Percentiles rank a stretch among this genome's conserved stretches.
These are phyloP conservation scores for Eurois occulta DNA, from an alignment of 2,888 invertebrate genomes.

Conservation along the genomic window DNA sequence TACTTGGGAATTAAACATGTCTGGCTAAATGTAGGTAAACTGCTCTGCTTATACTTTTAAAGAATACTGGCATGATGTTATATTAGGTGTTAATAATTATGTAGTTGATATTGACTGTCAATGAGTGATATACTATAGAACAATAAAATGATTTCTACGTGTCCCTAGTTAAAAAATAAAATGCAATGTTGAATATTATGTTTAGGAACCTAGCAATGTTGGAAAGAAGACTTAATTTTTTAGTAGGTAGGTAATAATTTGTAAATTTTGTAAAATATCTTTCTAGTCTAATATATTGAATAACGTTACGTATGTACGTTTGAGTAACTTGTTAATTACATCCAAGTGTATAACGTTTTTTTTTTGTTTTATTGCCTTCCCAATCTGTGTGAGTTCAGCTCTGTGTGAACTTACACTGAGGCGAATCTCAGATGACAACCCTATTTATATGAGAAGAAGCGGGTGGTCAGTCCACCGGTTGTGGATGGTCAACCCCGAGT, in stretches of 20 bases:
- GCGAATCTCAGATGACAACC: neutral
- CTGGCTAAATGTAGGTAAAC: neutral
- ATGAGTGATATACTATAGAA: neutral
- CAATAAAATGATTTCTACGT: neutral
- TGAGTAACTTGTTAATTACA: slow-evolving; percentile 25
- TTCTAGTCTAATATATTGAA: slow-evolving; percentile 56
- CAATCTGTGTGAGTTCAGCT: neutral
- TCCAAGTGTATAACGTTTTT: neutral
- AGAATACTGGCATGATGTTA: neutral
- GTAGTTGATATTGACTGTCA: neutral
- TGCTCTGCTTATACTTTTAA: neutral
- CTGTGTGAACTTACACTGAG: neutral
- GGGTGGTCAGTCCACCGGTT: neutral
- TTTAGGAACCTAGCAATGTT: neutral
- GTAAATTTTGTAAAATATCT: slow-evolving; percentile 34
- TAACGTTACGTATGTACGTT: slow-evolving; percentile 4
- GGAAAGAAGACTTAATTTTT: slow-evolving; percentile 17
- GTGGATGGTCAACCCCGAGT: neutral
- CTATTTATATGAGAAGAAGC: too few relatives aligned
- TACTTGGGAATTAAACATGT: neutral
- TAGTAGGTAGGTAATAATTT: neutral
- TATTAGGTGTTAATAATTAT: neutral
- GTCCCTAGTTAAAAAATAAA: slow-evolving; percentile 8
- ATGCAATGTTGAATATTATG: slow-evolving; percentile 34
- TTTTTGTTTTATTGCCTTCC: neutral